Evolutionary conservation across 2,797 vertebrate genomes (phyloP), one percentile per base, ranked within the genome.

Genomic region (Tachyglossus aculeatus): DNA sequence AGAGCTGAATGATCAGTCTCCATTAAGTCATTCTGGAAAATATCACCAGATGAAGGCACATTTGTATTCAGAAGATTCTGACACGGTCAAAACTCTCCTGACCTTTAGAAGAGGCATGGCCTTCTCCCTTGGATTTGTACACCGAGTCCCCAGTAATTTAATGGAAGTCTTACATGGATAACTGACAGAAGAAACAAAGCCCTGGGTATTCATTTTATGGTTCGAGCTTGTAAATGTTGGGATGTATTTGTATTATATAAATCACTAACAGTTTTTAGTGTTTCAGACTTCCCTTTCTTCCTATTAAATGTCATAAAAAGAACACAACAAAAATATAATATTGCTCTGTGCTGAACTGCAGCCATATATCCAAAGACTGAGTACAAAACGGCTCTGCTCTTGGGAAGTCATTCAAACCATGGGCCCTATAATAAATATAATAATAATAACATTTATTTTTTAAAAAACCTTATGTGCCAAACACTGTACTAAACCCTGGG

Each of bases 191-290:
- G 21, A 36, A n/a, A 64, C 47, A 2, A 14, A 65, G 56, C 37
- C 63, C 7, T 22, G 7, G 39, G 14, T 3, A 5, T 62, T 70
- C 79, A 50, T 24, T 67, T 77, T 51, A 33, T 24, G 55, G 8
- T 19, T 6, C 1, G 62, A 62, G 0, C 25, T 44, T 60, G 13
- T 8, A 59, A 67, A 62, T 65, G 19, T 6, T 4, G 9, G 12
- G n/a, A 19, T 21, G 53, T 2, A 18, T 54, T 61, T 63, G 12
- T 16, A 44, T 55, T 27, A 19, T 31, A 24, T 25, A 53, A 75
- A 54, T 0, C 0, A 5, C 37, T 75, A 57, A 14, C 3, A 32
- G n/a, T n/a, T 52, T 4, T 29, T 18, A 24, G 24, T 19, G 1
- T 2, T 16, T 60, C 40, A 45, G 1, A 54, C 67, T 37, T 4